phyloP scores from a whole-genome alignment of 2,113 vertebrate genomes.

The Noctilio leporinus region DNA sequence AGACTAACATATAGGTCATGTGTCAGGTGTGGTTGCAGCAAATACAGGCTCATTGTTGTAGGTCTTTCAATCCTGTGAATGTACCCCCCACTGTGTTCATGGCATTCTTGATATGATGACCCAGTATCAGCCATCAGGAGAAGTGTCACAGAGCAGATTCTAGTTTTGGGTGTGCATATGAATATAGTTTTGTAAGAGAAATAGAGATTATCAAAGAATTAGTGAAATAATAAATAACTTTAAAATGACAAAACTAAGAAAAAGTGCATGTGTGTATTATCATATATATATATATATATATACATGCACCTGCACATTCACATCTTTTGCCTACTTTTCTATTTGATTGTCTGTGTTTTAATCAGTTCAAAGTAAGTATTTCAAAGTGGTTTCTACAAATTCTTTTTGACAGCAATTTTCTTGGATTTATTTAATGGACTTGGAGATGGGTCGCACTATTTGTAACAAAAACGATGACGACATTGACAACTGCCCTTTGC shows the following conservation, averaged over 20 bases:
- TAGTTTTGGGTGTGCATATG: not conserved
- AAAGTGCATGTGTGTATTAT: not conserved
- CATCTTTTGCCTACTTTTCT: not conserved
- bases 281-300: too few species aligned
- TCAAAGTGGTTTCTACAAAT: not conserved
- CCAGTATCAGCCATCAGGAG: too few species aligned
- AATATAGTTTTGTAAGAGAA: not conserved
- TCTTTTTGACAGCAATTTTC: not conserved
- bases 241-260: not conserved
- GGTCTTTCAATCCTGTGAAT: too few species aligned
- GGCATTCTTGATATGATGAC: fast-evolving
- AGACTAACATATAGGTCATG: fast-evolving
- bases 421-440: not conserved
- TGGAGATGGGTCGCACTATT: constrained; percentile 44
- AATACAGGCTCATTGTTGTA: not conserved
- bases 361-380: not conserved
- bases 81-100: not conserved
- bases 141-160: not conserved
- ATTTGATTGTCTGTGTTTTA: not conserved
- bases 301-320: not conserved
- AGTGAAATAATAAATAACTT: not conserved
- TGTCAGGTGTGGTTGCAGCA: not conserved
- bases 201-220: not conserved
- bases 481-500: constrained; percentile 54
- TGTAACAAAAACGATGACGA: constrained; percentile 38